phyloP scores from a whole-genome alignment of 2,797 vertebrate genomes.

The Hapalemur alaotrensis region DNA sequence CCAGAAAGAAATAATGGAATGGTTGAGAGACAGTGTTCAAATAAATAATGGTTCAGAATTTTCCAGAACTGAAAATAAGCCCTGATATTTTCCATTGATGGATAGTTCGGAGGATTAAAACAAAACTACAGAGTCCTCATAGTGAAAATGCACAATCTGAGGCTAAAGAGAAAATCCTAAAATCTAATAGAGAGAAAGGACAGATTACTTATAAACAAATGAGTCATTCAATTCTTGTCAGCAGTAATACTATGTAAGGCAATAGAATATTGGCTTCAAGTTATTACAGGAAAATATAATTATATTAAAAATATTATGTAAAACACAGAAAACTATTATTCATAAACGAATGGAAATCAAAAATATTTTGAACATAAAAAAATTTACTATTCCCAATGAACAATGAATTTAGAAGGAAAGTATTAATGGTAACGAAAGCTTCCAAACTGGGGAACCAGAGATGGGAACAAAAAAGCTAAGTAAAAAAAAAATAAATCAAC shows the following conservation, averaged over 20 bases:
- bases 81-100: background rate
- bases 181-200: background rate
- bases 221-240: background rate
- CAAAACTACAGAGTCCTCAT: background rate
- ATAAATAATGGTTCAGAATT: background rate
- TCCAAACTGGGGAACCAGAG: background rate
- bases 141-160: background rate
- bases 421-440: background rate
- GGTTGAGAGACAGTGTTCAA: background rate
- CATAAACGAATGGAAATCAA: background rate
- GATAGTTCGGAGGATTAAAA: background rate
- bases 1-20: background rate
- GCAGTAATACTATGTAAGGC: background rate
- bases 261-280: background rate
- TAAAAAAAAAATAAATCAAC: background rate
- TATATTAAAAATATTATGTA: background rate
- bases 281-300: background rate
- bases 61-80: background rate
- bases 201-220: background rate
- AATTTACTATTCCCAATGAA: background rate
- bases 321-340: background rate
- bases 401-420: background rate
- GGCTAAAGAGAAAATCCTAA: background rate
- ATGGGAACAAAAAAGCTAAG: background rate
- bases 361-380: background rate